Evolutionary conservation across 2,113 vertebrate genomes (phyloP), one percentile per base, ranked within the genome.

Genomic region (Pachyramphus minor): DNA sequence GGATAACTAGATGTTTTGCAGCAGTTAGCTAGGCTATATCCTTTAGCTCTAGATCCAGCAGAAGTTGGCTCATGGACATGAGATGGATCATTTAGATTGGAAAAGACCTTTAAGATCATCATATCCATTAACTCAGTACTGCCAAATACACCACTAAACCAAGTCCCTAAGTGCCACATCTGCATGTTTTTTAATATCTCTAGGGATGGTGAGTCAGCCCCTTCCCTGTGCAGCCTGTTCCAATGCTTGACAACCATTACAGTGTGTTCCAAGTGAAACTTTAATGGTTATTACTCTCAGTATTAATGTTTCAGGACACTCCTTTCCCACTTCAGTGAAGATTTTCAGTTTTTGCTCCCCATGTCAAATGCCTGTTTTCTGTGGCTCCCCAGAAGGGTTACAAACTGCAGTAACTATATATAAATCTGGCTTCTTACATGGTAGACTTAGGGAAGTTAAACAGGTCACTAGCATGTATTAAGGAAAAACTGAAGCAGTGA

Each of bases 261-360:
- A 0, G 18, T 11, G 7, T 6, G 41, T 81, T 96, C 55, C 37
- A 83, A 79, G 42, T 31, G 64, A 91, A 96, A 94, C 6, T 56
- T 94, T 85, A 97, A 74, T 67, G 49, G 49, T 85, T 68, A 62
- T 14, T 95, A 53, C 95, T 94, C 63, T 87, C 73, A 90, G 18
- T 24, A 93, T 66, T 45, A 85, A 90, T 6, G 5, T 92, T 93
- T 31, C 69, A 87, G 44, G 49, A 33, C 14, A 10, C 21, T 33
- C 14, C 15, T 28, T 53, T 59, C 67, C 25, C 5, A 15, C 17
- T 53, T 42, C 24, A 81, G 21, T 8, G 5, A 93, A 75, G 3
- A 20, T 87, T 75, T 72, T 82, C 69, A 80, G 22, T 17, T 80
- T 78, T 79, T 73, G 5, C 15, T 47, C 30, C 4, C 13, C 2